Conservation (phyloP, 2,113 vertebrate species). For the Oostethus manadensis region DNA sequence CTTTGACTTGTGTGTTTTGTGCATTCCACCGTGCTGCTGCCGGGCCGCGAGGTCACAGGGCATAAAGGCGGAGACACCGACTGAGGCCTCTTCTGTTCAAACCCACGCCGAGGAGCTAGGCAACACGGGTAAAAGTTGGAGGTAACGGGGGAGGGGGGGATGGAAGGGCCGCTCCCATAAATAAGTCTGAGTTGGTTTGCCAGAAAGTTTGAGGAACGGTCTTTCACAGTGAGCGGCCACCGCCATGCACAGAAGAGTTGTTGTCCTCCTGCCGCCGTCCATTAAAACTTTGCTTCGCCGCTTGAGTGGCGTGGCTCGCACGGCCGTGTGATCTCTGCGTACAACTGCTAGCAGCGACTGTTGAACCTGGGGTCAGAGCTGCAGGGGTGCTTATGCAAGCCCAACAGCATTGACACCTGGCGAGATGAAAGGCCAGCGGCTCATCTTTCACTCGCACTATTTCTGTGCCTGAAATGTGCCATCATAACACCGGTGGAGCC, state of each 20-base stretch:
- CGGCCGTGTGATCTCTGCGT: slow-evolving; percentile 35
- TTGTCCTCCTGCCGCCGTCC: slow-evolving; percentile 48
- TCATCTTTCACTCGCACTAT: slow-evolving; percentile 39
- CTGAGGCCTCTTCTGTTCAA: slow-evolving; percentile 17
- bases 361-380: slow-evolving; percentile 31
- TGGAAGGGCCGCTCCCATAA: slow-evolving; percentile 35
- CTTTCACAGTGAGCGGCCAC: slow-evolving; percentile 28
- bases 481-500: slow-evolving; percentile 5
- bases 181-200: slow-evolving; percentile 46
- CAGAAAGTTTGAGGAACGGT: slow-evolving; percentile 46
- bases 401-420: slow-evolving; percentile 49
- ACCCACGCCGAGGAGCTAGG: slow-evolving; percentile 15
- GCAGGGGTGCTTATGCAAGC: slow-evolving; percentile 39
- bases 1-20: slow-evolving; percentile 34
- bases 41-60: slow-evolving; percentile 46
- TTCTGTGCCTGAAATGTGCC: slow-evolving; percentile 37
- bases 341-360: slow-evolving; percentile 26
- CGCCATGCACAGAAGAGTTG: slow-evolving; percentile 32
- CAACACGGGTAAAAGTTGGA: slow-evolving; percentile 9
- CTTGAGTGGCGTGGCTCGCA: neutral
- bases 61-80: slow-evolving; percentile 40
- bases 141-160: neutral
- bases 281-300: slow-evolving; percentile 16
- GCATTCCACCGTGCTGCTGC: slow-evolving; percentile 51
- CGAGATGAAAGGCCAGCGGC: slow-evolving; percentile 40